phyloP scores from a whole-genome alignment of 2,113 vertebrate species.

The Cyanoderma ruficeps region DNA sequence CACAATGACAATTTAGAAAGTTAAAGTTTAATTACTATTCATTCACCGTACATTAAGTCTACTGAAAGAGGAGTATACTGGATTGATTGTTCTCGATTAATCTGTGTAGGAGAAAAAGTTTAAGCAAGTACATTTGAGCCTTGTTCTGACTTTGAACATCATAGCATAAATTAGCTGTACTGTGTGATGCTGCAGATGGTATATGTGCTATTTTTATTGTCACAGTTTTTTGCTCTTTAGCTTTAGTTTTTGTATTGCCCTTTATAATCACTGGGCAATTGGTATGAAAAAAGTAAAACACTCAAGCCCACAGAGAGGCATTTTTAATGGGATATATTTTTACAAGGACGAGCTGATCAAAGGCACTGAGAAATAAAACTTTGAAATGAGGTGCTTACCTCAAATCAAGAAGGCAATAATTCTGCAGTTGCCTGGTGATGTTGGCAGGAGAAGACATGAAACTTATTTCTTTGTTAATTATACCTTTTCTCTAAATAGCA shows the following conservation, averaged over 20 bases:
- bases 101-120: conserved; percentile 10
- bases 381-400: neutral
- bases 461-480: neutral
- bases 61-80: conserved; percentile 1
- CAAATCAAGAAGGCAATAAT: neutral
- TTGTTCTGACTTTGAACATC: neutral
- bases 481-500: neutral
- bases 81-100: conserved; percentile 26
- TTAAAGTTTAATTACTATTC: conserved; percentile 23
- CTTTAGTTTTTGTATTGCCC: neutral
- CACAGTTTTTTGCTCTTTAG: conserved; percentile 12
- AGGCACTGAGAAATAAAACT: neutral
- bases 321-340: neutral
- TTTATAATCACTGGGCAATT: neutral
- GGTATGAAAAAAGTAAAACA: neutral
- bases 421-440: neutral
- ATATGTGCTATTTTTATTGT: neutral
- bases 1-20: conserved; percentile 21
- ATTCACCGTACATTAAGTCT: conserved; percentile 11
- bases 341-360: neutral
- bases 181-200: conserved; percentile 6
- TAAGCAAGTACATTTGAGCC: neutral
- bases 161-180: neutral
- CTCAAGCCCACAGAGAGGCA: neutral
- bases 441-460: neutral